Conservation (phyloP, 2,888 invertebrate genomes). For the Bellardia bayeri region DNA sequence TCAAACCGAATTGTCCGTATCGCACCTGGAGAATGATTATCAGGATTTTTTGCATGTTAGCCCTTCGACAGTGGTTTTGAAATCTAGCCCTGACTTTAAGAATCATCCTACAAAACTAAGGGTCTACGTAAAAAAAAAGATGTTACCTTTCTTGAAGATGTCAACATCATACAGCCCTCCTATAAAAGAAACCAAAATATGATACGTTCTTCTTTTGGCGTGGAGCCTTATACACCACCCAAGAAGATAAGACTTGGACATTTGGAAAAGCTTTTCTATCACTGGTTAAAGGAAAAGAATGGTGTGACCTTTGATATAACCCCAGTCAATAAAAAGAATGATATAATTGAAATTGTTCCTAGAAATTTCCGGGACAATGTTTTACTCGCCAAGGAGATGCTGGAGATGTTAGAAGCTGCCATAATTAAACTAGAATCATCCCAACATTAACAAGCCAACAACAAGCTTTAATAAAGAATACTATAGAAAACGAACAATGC, state of each 20-base stretch:
- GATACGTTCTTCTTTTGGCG: slow-evolving; percentile 75
- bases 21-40: slow-evolving; percentile 12
- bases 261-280: slow-evolving; percentile 80
- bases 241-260: slow-evolving; percentile 80
- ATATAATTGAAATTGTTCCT: slow-evolving; percentile 72
- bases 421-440: slow-evolving; percentile 76
- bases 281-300: slow-evolving; percentile 80
- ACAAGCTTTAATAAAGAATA: slow-evolving; percentile 32
- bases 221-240: slow-evolving; percentile 81
- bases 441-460: not conserved
- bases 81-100: slow-evolving; percentile 76
- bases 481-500: slow-evolving; percentile 5
- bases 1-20: not conserved
- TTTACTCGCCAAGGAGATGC: slow-evolving; percentile 76
- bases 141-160: slow-evolving; percentile 55
- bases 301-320: slow-evolving; percentile 80
- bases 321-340: slow-evolving; percentile 71
- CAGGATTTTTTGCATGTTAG: slow-evolving; percentile 76
- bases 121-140: slow-evolving; percentile 57
- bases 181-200: slow-evolving; percentile 77
- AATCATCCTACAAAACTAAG: slow-evolving; percentile 5
- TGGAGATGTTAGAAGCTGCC: slow-evolving; percentile 78
- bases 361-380: slow-evolving; percentile 67
- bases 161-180: slow-evolving; percentile 56
- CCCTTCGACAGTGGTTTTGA: slow-evolving; percentile 79